phyloP scores from a whole-genome alignment of 2,888 invertebrate species.

The Lypha dubia region DNA sequence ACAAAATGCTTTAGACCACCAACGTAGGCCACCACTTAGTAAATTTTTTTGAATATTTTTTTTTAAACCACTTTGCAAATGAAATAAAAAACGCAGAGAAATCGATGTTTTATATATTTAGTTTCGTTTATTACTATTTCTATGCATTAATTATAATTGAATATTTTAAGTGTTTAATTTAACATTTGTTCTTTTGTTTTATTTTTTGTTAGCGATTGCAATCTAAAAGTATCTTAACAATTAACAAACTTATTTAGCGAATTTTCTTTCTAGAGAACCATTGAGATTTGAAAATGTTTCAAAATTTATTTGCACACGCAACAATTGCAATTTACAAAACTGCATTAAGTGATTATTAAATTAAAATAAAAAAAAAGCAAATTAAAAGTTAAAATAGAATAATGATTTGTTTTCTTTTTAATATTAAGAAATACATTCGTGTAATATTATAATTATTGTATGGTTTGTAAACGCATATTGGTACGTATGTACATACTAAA shows the following conservation, averaged over 20 bases:
- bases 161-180: conserved; percentile 53
- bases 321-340: conserved; percentile 43
- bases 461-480: conserved; percentile 32
- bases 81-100: neutral
- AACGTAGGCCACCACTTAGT: too few species aligned
- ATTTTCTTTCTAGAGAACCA: conserved; percentile 11
- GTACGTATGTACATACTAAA: conserved; percentile 4
- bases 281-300: conserved; percentile 20
- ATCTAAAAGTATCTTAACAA: conserved; percentile 60
- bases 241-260: conserved; percentile 40
- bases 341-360: neutral
- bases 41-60: too few species aligned
- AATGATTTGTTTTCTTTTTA: conserved; percentile 6
- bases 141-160: conserved; percentile 42
- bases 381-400: neutral
- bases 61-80: neutral
- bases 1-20: too few species aligned
- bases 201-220: conserved; percentile 23
- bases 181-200: conserved; percentile 36
- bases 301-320: conserved; percentile 39
- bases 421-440: conserved; percentile 34
- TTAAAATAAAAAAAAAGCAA: neutral
- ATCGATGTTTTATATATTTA: neutral
- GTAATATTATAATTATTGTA: conserved; percentile 1
- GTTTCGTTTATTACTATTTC: conserved; percentile 63